A percentile compares a stretch with the other conserved stretches of the same genome.
Conservation (phyloP, 2,113 vertebrate species). For the Rhegmatorhina hoffmannsi region DNA sequence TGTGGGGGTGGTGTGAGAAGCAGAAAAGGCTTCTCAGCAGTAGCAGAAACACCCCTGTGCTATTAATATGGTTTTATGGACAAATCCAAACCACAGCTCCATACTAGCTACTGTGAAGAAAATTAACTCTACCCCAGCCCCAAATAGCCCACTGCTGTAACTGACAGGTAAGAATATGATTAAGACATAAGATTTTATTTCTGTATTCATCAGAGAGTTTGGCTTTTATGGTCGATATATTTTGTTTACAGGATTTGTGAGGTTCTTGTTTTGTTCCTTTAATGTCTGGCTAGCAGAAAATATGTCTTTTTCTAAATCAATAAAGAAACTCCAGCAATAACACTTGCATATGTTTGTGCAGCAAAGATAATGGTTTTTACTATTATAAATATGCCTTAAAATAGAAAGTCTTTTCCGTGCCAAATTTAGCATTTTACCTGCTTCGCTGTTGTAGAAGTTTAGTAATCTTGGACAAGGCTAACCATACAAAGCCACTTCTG, state of each 20-base stretch:
- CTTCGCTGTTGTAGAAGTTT: background rate
- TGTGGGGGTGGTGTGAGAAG: background rate
- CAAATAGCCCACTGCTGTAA: background rate
- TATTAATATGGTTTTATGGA: background rate
- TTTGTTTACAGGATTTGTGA: background rate
- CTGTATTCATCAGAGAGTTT: background rate
- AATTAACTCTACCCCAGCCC: background rate
- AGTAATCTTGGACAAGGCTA: background rate
- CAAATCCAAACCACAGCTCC: background rate
- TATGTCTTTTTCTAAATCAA: background rate
- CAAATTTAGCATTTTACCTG: background rate
- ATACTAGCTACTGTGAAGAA: background rate
- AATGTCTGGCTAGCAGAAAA: conserved; percentile 22
- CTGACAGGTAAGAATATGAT: background rate
- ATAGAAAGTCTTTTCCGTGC: background rate
- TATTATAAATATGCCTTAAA: conserved; percentile 9
- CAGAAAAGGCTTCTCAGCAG: background rate
- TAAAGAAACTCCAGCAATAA: background rate
- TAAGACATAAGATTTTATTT: conserved; percentile 22
- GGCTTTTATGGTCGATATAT: conserved; percentile 20
- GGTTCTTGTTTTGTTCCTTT: background rate
- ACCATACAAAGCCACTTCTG: background rate
- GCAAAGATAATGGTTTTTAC: background rate
- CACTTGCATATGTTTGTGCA: background rate
- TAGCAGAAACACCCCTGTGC: background rate